Evolutionary conservation across 2,888 invertebrate genomes (phyloP), one percentile per base, ranked within the genome.

Genomic region (Clepsis dumicolana): DNA sequence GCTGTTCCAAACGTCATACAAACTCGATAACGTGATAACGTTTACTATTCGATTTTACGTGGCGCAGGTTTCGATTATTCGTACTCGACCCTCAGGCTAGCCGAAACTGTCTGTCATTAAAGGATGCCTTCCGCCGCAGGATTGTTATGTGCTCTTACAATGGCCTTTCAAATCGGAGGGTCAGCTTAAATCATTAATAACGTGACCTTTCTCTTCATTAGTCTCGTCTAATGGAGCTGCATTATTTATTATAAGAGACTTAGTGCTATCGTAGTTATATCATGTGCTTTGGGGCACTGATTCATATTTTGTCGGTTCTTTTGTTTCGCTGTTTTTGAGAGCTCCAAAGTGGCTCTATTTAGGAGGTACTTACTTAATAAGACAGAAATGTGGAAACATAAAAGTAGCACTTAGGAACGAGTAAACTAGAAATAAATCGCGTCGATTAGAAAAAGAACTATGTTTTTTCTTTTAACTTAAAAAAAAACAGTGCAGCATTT

Each of bases 151-250:
- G 54, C 50, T 54, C 60, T 35, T 50, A 63, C 63, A 64, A 68
- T 59, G 41, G 41, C 64, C 68, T 64, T 64, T 68, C 32, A 59
- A 56, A 66, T 35, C 52, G 52, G 52, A 53, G 64, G 68, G 68
- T 63, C 68, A 68, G 68, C 68, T 68, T 64, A 68, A 68, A 68
- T 68, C 68, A 68, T 68, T 68, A 68, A 68, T 68, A 64, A 68
- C 59, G 52, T 57, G 64, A 64, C 68, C 68, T 68, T 53, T 59
- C 68, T 68, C 68, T 68, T 64, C 64, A 68, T 68, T 68, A 68
- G 59, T 29, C 63, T 12, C 32, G 32, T 38, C 64, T 68, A 68
- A 68, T 68, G 64, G 59, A 52, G 44, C 57, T 68, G 68, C 52
- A 68, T 64, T 64, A 64, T 64, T 68, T 32, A 59, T 59, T 59